Conservation (phyloP, 2,888 invertebrate genomes). For the Pollenia amentaria region DNA sequence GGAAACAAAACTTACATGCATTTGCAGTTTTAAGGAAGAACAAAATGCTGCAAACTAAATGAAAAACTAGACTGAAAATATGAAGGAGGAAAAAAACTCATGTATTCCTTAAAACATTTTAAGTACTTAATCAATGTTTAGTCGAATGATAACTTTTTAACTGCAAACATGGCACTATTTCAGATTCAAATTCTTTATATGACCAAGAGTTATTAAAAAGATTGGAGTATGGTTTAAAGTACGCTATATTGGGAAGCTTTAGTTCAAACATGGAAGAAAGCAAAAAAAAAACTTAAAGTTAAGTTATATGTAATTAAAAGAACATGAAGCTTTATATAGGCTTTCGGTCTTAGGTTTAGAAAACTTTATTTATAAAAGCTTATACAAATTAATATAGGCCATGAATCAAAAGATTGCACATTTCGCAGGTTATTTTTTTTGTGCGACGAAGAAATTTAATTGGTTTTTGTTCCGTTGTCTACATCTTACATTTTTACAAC, state of each 20-base stretch:
- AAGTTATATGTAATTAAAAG: too few relatives aligned
- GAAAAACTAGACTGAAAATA: constrained; percentile 21
- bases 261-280: neutral
- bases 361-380: too few relatives aligned
- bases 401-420: too few relatives aligned
- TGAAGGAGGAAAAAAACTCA: constrained; percentile 38
- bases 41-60: constrained; percentile 35
- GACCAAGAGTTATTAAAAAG: neutral
- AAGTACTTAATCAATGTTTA: constrained; percentile 72
- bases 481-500: too few relatives aligned
- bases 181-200: constrained; percentile 22
- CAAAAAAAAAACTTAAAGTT: neutral
- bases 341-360: too few relatives aligned
- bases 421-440: too few relatives aligned
- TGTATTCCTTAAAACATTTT: constrained; percentile 63
- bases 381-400: too few relatives aligned
- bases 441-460: too few relatives aligned
- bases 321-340: too few relatives aligned
- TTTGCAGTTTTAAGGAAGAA: constrained; percentile 58
- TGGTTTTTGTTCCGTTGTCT: too few relatives aligned
- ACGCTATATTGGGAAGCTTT: constrained; percentile 5
- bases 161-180: constrained; percentile 35
- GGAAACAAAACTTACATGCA: constrained; percentile 54
- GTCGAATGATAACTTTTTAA: constrained; percentile 69
- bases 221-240: neutral